Evolutionary conservation across 2,797 vertebrate species (phyloP).

Genomic region (Prunella strophiata): DNA sequence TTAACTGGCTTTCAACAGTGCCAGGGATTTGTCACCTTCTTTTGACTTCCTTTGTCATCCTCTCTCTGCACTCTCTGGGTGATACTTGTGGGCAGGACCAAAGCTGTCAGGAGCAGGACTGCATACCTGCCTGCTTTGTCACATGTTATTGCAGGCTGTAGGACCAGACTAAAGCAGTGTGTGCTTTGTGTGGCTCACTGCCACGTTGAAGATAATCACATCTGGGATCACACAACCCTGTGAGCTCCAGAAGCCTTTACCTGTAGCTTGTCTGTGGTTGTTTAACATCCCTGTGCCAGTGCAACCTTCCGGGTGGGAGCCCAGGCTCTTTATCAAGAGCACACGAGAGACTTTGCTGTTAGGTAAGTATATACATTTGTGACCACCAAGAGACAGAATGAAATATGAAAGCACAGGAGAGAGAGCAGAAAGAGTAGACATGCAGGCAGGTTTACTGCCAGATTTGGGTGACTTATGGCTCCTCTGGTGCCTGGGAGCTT

Average conservation of each 20-base stretch:
- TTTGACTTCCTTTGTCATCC: not conserved
- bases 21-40: not conserved
- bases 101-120: not conserved
- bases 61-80: not conserved
- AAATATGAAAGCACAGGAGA: constrained; percentile 19
- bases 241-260: not conserved
- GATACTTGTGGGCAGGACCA: not conserved
- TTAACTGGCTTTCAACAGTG: not conserved
- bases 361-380: not conserved
- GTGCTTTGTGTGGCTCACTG: not conserved
- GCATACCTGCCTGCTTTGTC: not conserved
- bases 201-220: not conserved
- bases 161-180: not conserved
- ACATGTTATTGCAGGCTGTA: not conserved
- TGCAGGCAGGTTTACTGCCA: not conserved
- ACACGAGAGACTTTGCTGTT: not conserved
- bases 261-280: not conserved
- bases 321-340: not conserved
- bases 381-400: not conserved
- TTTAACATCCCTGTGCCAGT: not conserved
- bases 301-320: not conserved
- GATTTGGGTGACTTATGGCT: constrained; percentile 21
- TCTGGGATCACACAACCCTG: not conserved
- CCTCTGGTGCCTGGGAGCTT: not conserved
- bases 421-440: not conserved